phyloP scores from a whole-genome alignment of 2,797 vertebrate genomes.

The Oreortyx pictus region DNA sequence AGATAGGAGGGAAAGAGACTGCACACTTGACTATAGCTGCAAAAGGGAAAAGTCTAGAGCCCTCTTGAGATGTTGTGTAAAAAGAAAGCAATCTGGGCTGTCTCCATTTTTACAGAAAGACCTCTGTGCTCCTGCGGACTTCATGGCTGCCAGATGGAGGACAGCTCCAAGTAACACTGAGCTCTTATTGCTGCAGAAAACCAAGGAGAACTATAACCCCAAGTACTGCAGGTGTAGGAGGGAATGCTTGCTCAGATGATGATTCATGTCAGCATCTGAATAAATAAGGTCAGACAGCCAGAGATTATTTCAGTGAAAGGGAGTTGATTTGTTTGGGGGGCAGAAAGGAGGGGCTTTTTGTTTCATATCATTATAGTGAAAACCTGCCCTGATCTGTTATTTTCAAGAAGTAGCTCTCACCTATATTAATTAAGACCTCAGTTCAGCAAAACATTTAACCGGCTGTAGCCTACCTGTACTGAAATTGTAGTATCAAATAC shows the following conservation, averaged over 20 bases:
- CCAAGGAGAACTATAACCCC: constrained; percentile 60
- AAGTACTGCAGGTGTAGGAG: constrained; percentile 66
- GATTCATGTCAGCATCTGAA: constrained; percentile 70
- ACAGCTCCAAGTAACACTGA: constrained; percentile 66
- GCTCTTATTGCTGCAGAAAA: constrained; percentile 62
- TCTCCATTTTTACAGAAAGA: constrained; percentile 69
- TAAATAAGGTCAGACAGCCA: constrained; percentile 70
- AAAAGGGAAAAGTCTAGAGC: constrained; percentile 33
- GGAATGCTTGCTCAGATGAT: constrained; percentile 63
- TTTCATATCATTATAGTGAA: constrained; percentile 2
- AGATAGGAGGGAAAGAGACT: constrained; percentile 61
- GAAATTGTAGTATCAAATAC: neutral
- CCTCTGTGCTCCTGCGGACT: constrained; percentile 70
- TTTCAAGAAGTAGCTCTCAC: constrained; percentile 20
- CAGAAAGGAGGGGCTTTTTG: constrained; percentile 47
- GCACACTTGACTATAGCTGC: constrained; percentile 56
- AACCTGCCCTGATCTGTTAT: neutral
- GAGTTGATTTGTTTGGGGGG: constrained; percentile 43
- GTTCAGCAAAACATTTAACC: constrained; percentile 1
- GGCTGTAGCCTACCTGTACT: constrained; percentile 33
- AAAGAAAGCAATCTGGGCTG: constrained; percentile 67
- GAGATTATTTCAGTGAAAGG: constrained; percentile 51
- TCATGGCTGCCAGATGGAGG: constrained; percentile 68
- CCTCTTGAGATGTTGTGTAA: constrained; percentile 74
- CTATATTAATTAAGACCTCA: constrained; percentile 51